A percentile compares a stretch with the other conserved stretches of the same genome.
Evolutionary conservation across 2,797 vertebrate genomes (phyloP).

Genomic region (Rousettus madagascariensis): DNA sequence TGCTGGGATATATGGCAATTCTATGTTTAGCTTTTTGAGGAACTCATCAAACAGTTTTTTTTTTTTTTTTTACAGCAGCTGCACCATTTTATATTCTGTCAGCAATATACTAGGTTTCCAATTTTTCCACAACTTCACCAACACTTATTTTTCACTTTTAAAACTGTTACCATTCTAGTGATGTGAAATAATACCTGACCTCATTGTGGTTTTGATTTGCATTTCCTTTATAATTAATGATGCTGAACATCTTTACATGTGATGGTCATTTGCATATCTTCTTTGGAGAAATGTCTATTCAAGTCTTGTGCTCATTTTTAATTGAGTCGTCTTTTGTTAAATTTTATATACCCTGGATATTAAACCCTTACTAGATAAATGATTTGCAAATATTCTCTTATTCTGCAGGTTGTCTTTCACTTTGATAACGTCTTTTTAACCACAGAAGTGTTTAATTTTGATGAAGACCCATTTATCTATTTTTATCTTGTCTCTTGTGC

Average conservation of each 20-base stretch:
- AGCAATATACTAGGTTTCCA: neutral
- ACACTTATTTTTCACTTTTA: neutral
- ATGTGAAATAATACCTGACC: neutral
- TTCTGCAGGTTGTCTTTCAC: neutral
- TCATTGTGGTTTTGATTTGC: neutral
- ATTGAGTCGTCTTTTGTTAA: no score
- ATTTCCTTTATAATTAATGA: neutral
- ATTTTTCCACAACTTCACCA: neutral
- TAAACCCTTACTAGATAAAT: no score
- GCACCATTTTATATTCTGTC: neutral
- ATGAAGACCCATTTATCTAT: neutral
- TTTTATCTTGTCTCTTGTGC: neutral
- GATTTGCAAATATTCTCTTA: no score
- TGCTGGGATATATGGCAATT: neutral
- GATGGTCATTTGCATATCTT: neutral
- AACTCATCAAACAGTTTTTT: neutral
- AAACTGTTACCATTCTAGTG: neutral
- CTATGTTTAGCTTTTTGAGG: neutral
- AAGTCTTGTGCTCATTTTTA: neutral
- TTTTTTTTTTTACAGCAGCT: neutral
- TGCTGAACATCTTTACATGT: neutral
- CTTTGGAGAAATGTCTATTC: neutral
- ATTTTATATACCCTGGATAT: no score
- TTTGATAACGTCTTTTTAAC: neutral
- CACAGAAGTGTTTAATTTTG: neutral